Conservation (phyloP, 2,113 vertebrate species). For the Hippocampus guttulatus region DNA sequence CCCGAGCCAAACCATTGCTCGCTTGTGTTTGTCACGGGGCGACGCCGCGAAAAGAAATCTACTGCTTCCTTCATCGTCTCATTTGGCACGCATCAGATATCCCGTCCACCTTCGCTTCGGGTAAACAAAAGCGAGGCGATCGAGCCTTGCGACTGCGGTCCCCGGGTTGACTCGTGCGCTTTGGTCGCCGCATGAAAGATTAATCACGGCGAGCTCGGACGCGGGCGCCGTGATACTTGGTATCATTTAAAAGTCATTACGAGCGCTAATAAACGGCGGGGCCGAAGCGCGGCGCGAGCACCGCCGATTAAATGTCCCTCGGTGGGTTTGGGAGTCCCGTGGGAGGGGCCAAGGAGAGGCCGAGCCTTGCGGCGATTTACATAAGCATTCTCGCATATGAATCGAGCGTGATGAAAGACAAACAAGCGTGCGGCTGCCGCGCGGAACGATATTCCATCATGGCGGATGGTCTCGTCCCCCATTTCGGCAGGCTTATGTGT, state of each 20-base stretch:
- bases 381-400: constrained; percentile 58
- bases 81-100: constrained; percentile 65
- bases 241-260: constrained; percentile 73
- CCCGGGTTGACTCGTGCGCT: constrained; percentile 41
- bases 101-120: constrained; percentile 58
- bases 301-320: constrained; percentile 51
- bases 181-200: constrained; percentile 63
- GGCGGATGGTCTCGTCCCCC: constrained; percentile 26
- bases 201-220: constrained; percentile 62
- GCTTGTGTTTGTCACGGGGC: constrained; percentile 41
- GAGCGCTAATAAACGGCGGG: constrained; percentile 56
- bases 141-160: constrained; percentile 52
- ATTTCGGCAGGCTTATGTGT: constrained; percentile 28
- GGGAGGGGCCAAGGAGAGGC: constrained; percentile 46
- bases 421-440: constrained; percentile 49
- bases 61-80: constrained; percentile 49
- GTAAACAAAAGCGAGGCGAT: constrained; percentile 60
- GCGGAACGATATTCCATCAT: constrained; percentile 56
- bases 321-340: constrained; percentile 24
- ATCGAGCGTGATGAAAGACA: constrained; percentile 58
- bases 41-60: constrained; percentile 45
- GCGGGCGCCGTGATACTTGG: constrained; percentile 57
- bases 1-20: constrained; percentile 40
- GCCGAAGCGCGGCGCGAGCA: not conserved
- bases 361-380: constrained; percentile 42